phyloP scores from a whole-genome alignment of 2,888 invertebrate species.

The Corbicula japonica region DNA sequence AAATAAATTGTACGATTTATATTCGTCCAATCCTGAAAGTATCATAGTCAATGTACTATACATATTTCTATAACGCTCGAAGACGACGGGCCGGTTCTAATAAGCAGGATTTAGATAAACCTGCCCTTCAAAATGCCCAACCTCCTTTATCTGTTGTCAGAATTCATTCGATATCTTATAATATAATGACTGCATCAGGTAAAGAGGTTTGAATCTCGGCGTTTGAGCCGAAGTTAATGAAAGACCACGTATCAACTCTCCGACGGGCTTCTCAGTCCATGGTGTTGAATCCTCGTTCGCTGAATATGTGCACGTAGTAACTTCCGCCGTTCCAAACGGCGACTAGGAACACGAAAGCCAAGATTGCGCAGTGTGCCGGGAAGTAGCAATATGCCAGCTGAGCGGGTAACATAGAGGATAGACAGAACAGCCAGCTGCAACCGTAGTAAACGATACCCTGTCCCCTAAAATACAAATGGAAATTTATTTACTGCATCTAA shows the following conservation, averaged over 20 bases:
- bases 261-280: neutral
- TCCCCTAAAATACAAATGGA: slow-evolving; percentile 87
- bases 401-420: slow-evolving; percentile 66
- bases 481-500: slow-evolving; percentile 58
- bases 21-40: no score
- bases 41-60: no score
- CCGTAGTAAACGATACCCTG: slow-evolving; percentile 65
- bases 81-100: no score
- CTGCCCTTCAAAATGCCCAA: no score
- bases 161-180: no score
- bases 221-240: no score
- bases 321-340: slow-evolving; percentile 78
- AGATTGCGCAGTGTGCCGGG: slow-evolving; percentile 69
- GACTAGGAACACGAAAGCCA: slow-evolving; percentile 66
- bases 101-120: no score
- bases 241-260: neutral
- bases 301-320: slow-evolving; percentile 80
- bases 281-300: slow-evolving; percentile 62
- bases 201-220: no score
- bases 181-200: no score
- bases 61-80: no score
- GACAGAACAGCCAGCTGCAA: slow-evolving; percentile 67
- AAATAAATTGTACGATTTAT: no score
- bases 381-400: slow-evolving; percentile 74
- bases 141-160: no score